Base-by-base conservation (phyloP, 1,140 invertebrate genomes). In the Lordiphosa mommai region DNA sequence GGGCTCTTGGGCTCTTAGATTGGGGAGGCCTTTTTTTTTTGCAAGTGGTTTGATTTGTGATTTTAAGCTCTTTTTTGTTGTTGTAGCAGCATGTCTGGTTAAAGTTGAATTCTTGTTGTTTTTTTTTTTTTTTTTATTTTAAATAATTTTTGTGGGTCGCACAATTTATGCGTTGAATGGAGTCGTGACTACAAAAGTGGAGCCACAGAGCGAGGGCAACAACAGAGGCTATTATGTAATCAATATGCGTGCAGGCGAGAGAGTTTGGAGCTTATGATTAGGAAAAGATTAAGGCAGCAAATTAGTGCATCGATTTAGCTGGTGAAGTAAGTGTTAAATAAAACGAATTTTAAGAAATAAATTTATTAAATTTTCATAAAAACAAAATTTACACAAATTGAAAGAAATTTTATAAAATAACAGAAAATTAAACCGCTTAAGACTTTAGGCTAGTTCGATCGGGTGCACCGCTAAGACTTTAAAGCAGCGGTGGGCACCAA, bases 41-140 rank as follows among this genome's bases (percentile, higher is more conserved):
- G 52, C 53, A 68, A 63, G 60, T 68, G 60, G 47, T 64, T 68
- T 68, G 65, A 68, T 68, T 64, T 68, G 51, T 63, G 64, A 67
- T 61, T 67, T 65, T 61, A 33, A 38, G 36, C 36, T 14, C 9
- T 13, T 30, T 30, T 46, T 30, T 46, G 6, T 4, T 13, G 49
- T 30, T 46, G 6, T 4, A 8, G 49, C 41, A 34, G 20, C 20
- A 6, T 23, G 20, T 23, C 20, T 23, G 20, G 20, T 23, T 23
- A 23, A 23, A 23, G 20, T 23, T 23, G 5, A 23, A 6, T 48
- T 59, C 51, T 41, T 47, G 14, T 30, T 29, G 12, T n/a, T 30
- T 4, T 30, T 37, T 38, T 38, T 20, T 44, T 16, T 41, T 30
- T 44, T 16, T 17, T 8, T 67, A 33, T 67, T 20, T 49, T 58